Base-by-base conservation (phyloP, 1,140 invertebrate species). In the Periplaneta americana region DNA sequence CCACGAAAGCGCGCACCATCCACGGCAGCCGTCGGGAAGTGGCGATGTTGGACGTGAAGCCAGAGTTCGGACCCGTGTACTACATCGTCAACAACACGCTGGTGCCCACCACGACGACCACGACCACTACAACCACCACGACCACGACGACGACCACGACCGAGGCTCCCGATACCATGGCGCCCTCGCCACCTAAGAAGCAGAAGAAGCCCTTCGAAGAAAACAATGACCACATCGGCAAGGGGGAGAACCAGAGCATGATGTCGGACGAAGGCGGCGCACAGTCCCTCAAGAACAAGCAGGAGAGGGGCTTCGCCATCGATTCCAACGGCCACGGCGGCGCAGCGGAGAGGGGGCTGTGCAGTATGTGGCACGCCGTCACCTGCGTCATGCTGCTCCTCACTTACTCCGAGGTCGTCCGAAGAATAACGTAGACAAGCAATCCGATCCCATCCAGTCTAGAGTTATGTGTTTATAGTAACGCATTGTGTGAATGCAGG, bases 81-180 rank as follows among this genome's bases (percentile, higher is more conserved):
- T 96, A 92, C 86, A 84, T 94, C 33, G 90, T 90, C 48, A 96
- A 96, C 86, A 91, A 92, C 80, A 94, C 91, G 28, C 86, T 95
- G 13, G 94, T 96, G 13, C 95, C 95, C 22, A 95, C 94, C 2
- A 96, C 94, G 0, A 92, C 92, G 0, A 91, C 93, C 0, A 93
- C 93, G 4, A 93, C 94, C 0, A 93, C 93, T 0, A 94, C 94
- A 10, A 94, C 93, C 0, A 92, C 93, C 0, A 92, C 92, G 22
- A 80, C 78, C 1, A 82, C 81, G 3, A 78, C 81, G 2, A 81
- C 81, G 11, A 74, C 80, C 34, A 80, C 80, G 15, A 78, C 39
- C 15, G 37, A 35, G n/a, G 48, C 48, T 9, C n/a, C 37, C 1
- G 39, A 33, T 35, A 66, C 36, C 36, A 66, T 31, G 1, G 9